A percentile compares a stretch with the other conserved stretches of the same genome.
Evolutionary conservation across 2,113 vertebrate species (phyloP).

Genomic region (Castor canadensis): DNA sequence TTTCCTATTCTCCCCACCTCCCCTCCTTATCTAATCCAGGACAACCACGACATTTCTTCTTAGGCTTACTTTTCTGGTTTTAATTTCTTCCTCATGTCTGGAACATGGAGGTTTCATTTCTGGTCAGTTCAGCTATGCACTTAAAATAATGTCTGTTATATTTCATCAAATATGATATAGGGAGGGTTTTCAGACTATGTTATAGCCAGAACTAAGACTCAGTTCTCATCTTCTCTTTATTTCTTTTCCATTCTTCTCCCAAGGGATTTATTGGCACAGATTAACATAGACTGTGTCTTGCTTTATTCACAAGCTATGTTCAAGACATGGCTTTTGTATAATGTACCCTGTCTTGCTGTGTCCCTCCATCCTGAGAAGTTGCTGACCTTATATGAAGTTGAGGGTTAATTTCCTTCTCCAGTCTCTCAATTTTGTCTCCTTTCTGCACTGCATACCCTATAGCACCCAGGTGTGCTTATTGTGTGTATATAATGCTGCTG

Average conservation of each 20-base stretch:
- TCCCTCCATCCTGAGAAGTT: not conserved
- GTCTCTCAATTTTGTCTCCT: not conserved
- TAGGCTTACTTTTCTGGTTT: not conserved
- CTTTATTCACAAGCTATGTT: not conserved
- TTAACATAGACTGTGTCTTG: not conserved
- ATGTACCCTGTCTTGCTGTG: not conserved
- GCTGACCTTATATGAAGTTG: not conserved
- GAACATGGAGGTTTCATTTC: not conserved
- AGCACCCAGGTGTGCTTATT: not conserved
- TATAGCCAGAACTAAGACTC: not conserved
- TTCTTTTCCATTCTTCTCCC: not conserved
- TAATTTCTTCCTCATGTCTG: not conserved
- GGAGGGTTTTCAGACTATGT: not conserved
- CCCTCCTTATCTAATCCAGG: not conserved
- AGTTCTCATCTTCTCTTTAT: not conserved
- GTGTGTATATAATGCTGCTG: not conserved
- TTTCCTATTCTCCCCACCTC: not conserved
- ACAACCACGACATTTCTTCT: not conserved
- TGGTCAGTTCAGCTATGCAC: not conserved
- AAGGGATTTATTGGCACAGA: not conserved
- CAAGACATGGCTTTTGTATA: not conserved
- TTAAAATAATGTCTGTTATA: not conserved
- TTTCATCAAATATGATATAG: not conserved
- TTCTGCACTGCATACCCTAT: accelerated
- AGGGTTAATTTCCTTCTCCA: not conserved